phyloP scores from a whole-genome alignment of 2,113 vertebrate species.

The Martes martes region DNA sequence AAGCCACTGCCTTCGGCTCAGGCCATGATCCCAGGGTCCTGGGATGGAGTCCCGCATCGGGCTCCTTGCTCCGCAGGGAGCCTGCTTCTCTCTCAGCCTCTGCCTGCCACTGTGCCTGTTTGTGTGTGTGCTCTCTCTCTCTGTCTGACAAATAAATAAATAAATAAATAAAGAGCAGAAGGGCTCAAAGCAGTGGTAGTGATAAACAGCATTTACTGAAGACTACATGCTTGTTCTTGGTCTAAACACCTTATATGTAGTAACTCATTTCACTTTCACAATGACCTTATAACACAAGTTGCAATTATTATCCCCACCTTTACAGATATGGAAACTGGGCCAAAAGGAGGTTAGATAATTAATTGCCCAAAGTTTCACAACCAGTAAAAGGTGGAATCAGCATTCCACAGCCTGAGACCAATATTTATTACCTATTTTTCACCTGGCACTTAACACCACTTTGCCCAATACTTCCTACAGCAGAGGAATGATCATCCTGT shows the following conservation, averaged over 20 bases:
- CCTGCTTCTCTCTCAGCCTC: no score
- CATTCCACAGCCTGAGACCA: background rate
- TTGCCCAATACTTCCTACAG: background rate
- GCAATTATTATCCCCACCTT: background rate
- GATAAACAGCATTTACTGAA: background rate
- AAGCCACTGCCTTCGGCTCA: no score
- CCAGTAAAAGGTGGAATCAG: background rate
- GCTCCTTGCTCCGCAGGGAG: no score
- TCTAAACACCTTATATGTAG: background rate
- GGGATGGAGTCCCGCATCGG: no score
- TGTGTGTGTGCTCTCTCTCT: no score
- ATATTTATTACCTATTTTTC: background rate
- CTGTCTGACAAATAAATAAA: no score
- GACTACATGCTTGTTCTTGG: background rate
- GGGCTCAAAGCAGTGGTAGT: background rate
- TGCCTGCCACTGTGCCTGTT: no score
- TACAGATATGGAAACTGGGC: background rate
- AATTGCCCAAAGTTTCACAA: background rate
- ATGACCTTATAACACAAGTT: background rate
- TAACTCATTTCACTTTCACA: slow-evolving; percentile 7
- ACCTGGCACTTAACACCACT: background rate
- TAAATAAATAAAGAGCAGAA: background rate
- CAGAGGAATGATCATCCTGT: background rate
- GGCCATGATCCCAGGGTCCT: no score
- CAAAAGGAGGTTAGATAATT: background rate